A percentile compares a stretch with the other conserved stretches of the same genome.
Conservation (phyloP, 2,888 invertebrate genomes). For the Drosophila atroscutellata region DNA sequence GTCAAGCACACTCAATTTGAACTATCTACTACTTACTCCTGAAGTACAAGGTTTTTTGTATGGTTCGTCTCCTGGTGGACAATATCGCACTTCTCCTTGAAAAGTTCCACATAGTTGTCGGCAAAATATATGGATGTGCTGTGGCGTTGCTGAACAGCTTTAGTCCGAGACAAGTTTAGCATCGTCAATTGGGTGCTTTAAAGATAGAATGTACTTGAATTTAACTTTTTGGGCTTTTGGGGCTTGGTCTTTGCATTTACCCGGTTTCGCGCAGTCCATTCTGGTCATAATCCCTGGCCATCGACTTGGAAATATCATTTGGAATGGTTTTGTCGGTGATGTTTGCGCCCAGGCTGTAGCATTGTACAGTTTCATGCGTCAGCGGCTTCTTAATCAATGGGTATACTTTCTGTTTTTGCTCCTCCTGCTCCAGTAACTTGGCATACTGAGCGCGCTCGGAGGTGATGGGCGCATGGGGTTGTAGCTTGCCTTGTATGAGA, state of each 20-base stretch:
- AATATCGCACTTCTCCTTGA: slow-evolving; percentile 15
- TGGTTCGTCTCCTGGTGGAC: slow-evolving; percentile 15
- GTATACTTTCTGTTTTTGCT: not conserved
- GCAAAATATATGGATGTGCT: slow-evolving; percentile 34
- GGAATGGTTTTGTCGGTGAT: not conserved
- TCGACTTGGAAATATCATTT: not conserved
- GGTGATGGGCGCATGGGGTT: not conserved
- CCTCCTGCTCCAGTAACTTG: slow-evolving; percentile 27
- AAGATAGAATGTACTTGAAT: not conserved
- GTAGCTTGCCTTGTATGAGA: slow-evolving; percentile 14
- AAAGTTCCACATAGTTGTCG: slow-evolving; percentile 31
- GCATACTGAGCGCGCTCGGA: slow-evolving; percentile 36
- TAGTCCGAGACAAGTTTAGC: slow-evolving; percentile 20
- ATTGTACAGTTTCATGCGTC: not conserved
- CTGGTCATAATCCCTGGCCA: not conserved
- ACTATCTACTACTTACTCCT: slow-evolving; percentile 39
- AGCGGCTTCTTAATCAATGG: slow-evolving; percentile 13
- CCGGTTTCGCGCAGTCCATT: not conserved
- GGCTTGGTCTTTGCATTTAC: not conserved
- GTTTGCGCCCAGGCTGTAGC: slow-evolving; percentile 11
- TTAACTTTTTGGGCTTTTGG: not conserved
- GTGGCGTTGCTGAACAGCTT: slow-evolving; percentile 38
- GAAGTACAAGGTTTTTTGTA: slow-evolving; percentile 5
- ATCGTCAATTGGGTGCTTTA: not conserved
- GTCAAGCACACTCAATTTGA: not conserved